Evolutionary conservation across 2,888 invertebrate genomes (phyloP), one percentile per base, ranked within the genome.

Genomic region (Stictocephala bisonia): DNA sequence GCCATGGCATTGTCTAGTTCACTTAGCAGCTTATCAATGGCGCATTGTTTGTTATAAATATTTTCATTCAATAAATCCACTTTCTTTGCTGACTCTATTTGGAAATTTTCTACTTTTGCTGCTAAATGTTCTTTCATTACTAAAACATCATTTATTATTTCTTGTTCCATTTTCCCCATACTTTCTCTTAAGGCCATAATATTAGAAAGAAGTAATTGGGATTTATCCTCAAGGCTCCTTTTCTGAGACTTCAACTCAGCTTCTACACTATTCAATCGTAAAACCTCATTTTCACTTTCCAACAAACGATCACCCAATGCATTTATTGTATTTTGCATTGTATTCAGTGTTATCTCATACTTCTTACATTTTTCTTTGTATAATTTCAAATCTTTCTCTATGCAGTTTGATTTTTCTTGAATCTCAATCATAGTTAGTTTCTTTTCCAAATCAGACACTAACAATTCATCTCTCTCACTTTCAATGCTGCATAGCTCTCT

Each of bases 381-480:
- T 22, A 22, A 26, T 51, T 51, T 51, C 22, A 20, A 22, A n/a
- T 51, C 26, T n/a, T 20, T 9, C 26, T 51, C 51, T 26, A 22
- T 26, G 1, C 26, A 13, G 26, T 51, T n/a, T 26, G 11, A 51
- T 22, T 51, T 51, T 1, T 51, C 51, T 9, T 51, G 51, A 3
- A 51, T 51, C 26, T 51, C 51, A 22, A 51, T 26, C 3, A 51
- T 51, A 13, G 22, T 51, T 51, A 22, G 1, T 9, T 22, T 22
- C n/a, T 51, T 51, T 13, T 51, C 51, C n/a, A 51, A 22, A 51
- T 51, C 51, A 26, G 51, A 51, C 24, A 51, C 24, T 22, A 22
- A 7, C 22, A 51, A 51, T 3, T 51, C 22, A 22, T 51, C 51
- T 22, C 51, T 51, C 26, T 51, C 51, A 22, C 13, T 6, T 51